Percentiles rank a stretch among this genome's conserved stretches.
These are phyloP conservation scores for Crossoptilon crossoptilon DNA, from an alignment of 2,797 vertebrate species.

Conservation along the genomic window DNA sequence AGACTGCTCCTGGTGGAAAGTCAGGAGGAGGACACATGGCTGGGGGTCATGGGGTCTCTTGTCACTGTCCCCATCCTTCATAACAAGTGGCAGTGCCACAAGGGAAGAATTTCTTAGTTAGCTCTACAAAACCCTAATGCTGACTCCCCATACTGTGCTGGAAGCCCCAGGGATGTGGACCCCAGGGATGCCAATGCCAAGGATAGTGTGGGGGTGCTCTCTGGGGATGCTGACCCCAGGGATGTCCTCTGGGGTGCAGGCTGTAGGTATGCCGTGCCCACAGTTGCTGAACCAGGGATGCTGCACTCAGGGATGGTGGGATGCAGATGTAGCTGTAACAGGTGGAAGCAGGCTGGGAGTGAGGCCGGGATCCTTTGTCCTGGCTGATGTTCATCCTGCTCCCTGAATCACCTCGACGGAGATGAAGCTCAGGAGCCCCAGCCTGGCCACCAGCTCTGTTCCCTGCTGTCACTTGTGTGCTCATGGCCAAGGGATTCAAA, in stretches of 20 bases:
- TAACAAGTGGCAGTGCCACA: background rate
- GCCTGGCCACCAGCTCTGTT: background rate
- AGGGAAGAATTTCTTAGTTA: background rate
- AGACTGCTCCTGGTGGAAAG: background rate
- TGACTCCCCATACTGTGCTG: background rate
- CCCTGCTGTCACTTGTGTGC: background rate
- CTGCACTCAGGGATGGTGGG: background rate
- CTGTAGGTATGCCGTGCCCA: background rate
- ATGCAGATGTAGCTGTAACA: rapidly evolving
- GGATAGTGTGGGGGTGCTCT: background rate
- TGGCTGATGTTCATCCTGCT: rapidly evolving
- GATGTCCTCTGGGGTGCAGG: background rate
- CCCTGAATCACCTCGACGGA: rapidly evolving
- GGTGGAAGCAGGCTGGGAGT: background rate
- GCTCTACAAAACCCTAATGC: background rate
- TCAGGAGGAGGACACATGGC: rapidly evolving
- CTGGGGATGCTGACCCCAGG: background rate
- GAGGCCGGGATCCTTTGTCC: background rate
- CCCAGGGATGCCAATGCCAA: too few relatives aligned
- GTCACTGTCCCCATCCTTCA: background rate
- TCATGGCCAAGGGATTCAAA: background rate
- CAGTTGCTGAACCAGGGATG: background rate
- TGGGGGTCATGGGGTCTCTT: background rate
- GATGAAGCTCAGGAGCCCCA: background rate
- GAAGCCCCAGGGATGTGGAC: background rate